Conservation (phyloP, 2,113 vertebrate species). For the Cranoglanis bouderius region DNA sequence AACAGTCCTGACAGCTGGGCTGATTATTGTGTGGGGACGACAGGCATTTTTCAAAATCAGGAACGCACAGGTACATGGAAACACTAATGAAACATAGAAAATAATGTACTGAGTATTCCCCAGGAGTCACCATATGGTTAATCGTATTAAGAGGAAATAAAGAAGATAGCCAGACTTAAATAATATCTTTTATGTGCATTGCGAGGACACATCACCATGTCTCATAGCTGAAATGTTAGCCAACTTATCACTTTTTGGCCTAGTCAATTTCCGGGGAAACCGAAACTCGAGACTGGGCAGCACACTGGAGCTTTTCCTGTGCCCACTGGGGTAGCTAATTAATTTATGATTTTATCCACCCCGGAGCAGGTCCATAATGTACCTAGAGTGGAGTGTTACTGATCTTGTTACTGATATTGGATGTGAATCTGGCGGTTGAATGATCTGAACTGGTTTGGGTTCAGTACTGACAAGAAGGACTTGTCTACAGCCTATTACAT, state of each 20-base stretch:
- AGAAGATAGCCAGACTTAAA: neutral
- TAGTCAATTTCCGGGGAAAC: neutral
- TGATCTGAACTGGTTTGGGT: neutral
- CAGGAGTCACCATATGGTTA: neutral
- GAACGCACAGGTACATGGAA: neutral
- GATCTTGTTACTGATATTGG: neutral
- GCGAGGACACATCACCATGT: neutral
- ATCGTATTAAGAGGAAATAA: too few species aligned
- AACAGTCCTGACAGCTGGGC: neutral
- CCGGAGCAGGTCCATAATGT: neutral
- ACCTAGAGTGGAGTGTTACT: neutral
- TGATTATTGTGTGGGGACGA: neutral
- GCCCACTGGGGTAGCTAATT: neutral
- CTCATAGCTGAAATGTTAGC: neutral
- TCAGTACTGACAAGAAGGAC: constrained; percentile 8
- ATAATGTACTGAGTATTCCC: neutral
- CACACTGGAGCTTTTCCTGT: neutral
- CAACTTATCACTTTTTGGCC: neutral
- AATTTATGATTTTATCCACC: neutral
- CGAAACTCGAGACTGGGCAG: neutral
- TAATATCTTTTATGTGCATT: neutral
- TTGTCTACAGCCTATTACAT: constrained; percentile 26
- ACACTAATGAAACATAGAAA: neutral
- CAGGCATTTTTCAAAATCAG: neutral
- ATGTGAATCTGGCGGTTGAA: neutral